Evolutionary conservation across 2,888 invertebrate genomes (phyloP), one percentile per base, ranked within the genome.

Genomic region (Macropis europaea): DNA sequence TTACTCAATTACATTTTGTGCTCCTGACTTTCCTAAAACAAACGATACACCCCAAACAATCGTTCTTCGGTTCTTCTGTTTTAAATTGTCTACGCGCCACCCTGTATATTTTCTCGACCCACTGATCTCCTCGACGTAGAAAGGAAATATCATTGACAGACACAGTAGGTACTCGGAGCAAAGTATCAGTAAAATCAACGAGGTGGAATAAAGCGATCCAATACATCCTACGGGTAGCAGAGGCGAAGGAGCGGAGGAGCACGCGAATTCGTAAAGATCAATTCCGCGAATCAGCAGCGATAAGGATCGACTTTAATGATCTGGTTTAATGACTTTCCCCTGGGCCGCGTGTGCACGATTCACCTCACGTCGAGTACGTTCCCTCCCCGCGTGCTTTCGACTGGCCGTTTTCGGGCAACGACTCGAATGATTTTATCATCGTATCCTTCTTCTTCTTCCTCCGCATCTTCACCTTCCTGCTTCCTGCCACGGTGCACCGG

Each of bases 371-470:
- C n/a, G 62, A 68, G 56, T 19, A n/a, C 47, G 30, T 19, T 7
- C 64, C 13, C 64, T 62, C 42, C 68, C 48, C 42, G 53, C 48
- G 48, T 60, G 61, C 52, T 64, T 73, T 70, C 79, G 71, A 64
- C 77, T 72, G 73, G 38, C 76, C 69, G 77, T 81, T 84, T 84
- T 84, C 82, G 84, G 82, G 64, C 82, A 82, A 84, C 82, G 84
- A 82, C 81, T 81, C 72, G 67, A 57, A 74, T 69, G 81, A 85
- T 85, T 83, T 85, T 84, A 85, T 85, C 84, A 69, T 68, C 76
- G 63, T 71, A 74, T 81, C 82, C 80, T 84, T 62, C 66, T 69
- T 24, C 69, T 71, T 71, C 74, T 71, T 81, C 79, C 84, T 62
- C 66, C 67, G 19, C 69, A 70, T 71, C 74, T 71, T 81, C 79